These are phyloP conservation scores for Hippotragus niger DNA, from an alignment of 2,113 vertebrate genomes.

Conservation along the genomic window DNA sequence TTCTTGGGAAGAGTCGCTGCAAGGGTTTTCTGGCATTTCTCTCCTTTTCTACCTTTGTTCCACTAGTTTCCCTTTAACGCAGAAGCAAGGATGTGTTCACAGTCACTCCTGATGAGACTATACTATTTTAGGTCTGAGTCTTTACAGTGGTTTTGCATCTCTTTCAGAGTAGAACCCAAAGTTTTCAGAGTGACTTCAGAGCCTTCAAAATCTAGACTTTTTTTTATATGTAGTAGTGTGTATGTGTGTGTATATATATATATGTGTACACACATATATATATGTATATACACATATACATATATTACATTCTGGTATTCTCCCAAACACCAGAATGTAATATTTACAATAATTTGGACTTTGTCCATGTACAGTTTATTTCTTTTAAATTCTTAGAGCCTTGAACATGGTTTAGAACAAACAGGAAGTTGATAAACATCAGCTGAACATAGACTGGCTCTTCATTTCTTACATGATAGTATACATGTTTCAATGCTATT, in stretches of 20 bases:
- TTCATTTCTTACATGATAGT: too few species aligned
- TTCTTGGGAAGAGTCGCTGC: neutral
- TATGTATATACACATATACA: neutral
- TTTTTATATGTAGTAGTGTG: neutral
- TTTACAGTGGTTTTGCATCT: neutral
- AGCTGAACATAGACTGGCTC: neutral
- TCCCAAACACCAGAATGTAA: neutral
- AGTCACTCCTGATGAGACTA: neutral
- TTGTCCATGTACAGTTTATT: neutral
- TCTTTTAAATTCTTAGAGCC: neutral
- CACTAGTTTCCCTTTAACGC: neutral
- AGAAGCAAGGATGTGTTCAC: neutral
- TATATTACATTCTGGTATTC: neutral
- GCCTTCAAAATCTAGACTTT: neutral
- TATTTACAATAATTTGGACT: neutral
- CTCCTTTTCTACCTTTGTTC: neutral
- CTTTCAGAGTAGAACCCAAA: neutral
- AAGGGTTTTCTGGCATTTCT: neutral
- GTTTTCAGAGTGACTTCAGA: neutral
- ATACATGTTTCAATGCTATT: too few species aligned
- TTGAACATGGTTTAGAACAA: neutral
- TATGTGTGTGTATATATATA: neutral
- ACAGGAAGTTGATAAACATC: neutral
- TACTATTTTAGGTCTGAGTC: neutral
- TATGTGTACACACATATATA: fast-evolving